A percentile compares a stretch with the other conserved stretches of the same genome.
phyloP scores from a whole-genome alignment of 1,140 invertebrate genomes.

The Druon quercuslanigerum region DNA sequence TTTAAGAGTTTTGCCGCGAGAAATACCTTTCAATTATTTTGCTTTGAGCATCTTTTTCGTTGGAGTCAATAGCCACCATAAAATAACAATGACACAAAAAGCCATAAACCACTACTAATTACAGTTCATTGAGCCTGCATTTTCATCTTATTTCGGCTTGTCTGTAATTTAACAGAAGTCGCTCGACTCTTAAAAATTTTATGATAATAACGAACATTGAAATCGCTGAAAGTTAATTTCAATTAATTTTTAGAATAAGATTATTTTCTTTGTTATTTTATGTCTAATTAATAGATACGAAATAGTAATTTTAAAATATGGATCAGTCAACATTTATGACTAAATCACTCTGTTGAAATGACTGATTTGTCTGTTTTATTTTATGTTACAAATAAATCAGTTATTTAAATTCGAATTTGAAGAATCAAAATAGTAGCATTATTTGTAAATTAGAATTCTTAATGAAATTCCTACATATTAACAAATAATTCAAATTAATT shows the following conservation, averaged over 20 bases:
- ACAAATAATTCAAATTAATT: no score
- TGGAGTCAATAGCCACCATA: background rate
- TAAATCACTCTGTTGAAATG: no score
- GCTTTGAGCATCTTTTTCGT: background rate
- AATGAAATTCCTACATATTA: no score
- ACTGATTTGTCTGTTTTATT: no score
- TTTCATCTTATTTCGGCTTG: background rate
- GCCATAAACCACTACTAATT: background rate
- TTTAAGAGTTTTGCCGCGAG: background rate
- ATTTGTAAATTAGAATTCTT: no score
- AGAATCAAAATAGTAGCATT: no score
- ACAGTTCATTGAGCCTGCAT: background rate
- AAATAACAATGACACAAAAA: constrained; percentile 4
- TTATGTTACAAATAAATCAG: no score
- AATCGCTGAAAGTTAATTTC: background rate
- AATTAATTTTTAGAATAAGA: background rate
- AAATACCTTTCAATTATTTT: constrained; percentile 10
- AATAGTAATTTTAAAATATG: no score
- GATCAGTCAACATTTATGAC: no score
- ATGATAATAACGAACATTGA: constrained; percentile 32
- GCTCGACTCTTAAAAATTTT: background rate
- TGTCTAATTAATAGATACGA: no score
- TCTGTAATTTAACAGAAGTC: background rate
- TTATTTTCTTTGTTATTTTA: no score
- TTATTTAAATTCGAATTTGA: no score